These are phyloP conservation scores for Cryptoprocta ferox DNA, from an alignment of 2,797 vertebrate species.

Conservation along the genomic window DNA sequence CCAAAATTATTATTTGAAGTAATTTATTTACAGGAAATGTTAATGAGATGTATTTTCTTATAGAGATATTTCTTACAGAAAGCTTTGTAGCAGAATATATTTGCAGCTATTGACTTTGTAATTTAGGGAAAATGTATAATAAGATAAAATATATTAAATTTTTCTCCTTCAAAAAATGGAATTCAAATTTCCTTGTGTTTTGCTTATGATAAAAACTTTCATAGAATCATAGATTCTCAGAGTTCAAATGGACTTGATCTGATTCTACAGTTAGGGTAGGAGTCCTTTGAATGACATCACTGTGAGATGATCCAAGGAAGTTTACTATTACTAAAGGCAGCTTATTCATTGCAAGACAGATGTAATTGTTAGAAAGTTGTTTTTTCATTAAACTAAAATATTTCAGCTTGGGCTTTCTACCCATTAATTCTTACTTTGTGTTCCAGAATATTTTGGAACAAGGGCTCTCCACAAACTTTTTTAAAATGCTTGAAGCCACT, in stretches of 20 bases:
- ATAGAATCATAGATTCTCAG: neutral
- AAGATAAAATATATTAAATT: conserved; percentile 90
- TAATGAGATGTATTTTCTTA: conserved; percentile 91
- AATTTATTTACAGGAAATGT: conserved; percentile 91
- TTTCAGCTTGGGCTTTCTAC: neutral
- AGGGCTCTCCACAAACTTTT: neutral
- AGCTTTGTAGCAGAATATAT: conserved; percentile 90
- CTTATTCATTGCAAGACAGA: neutral
- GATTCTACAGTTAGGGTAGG: neutral
- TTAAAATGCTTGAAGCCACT: neutral
- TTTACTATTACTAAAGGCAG: neutral
- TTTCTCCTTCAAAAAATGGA: conserved; percentile 73
- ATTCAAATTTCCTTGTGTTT: conserved; percentile 71
- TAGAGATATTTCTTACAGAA: conserved; percentile 90
- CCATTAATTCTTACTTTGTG: neutral
- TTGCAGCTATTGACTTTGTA: conserved; percentile 87
- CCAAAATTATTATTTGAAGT: conserved; percentile 85
- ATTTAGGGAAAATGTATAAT: conserved; percentile 89
- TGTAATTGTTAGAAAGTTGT: neutral
- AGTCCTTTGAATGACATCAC: neutral
- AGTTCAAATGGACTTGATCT: neutral
- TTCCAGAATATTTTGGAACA: neutral
- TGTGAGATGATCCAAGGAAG: neutral
- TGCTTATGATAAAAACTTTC: conserved; percentile 51
- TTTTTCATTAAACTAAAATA: conserved; percentile 28